phyloP scores from a whole-genome alignment of 2,113 vertebrate genomes.

The Phalacrocorax pelagicus region DNA sequence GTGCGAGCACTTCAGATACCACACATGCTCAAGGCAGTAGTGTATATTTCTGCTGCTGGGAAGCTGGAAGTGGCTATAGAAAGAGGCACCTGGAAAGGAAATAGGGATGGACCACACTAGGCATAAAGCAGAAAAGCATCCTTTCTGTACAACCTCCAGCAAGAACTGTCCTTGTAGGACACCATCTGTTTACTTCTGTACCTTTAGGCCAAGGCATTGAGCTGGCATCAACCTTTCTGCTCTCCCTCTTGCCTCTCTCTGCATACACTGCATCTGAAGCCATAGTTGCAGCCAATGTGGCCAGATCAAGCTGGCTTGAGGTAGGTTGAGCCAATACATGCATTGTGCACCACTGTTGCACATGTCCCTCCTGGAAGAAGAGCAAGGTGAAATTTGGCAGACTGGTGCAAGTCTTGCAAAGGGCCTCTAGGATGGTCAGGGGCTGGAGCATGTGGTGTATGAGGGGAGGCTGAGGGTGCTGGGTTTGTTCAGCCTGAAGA shows the following conservation, averaged over 20 bases:
- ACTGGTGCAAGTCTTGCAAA: not conserved
- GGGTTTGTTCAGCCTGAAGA: not conserved
- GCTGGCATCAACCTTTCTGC: not conserved
- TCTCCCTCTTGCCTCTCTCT: not conserved
- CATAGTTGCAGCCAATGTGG: not conserved
- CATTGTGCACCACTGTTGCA: not conserved
- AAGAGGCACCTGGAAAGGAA: not conserved
- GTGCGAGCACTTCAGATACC: not conserved
- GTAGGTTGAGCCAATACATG: not conserved
- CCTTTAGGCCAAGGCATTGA: not conserved
- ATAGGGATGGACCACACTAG: not conserved
- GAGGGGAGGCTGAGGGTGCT: not conserved
- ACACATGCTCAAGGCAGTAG: not conserved
- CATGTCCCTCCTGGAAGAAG: not conserved
- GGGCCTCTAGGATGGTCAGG: not conserved
- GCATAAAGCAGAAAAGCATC: not conserved
- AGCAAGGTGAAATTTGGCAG: not conserved
- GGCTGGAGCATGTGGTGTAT: fast-evolving
- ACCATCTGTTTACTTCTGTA: not conserved
- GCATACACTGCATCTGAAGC: not conserved
- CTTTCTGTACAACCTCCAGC: not conserved
- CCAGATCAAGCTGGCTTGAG: not conserved
- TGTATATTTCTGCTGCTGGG: not conserved
- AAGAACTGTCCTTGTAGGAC: not conserved
- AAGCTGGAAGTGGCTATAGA: not conserved